Conservation (phyloP, 1,140 invertebrate species). For the Drosophila seguyi region DNA sequence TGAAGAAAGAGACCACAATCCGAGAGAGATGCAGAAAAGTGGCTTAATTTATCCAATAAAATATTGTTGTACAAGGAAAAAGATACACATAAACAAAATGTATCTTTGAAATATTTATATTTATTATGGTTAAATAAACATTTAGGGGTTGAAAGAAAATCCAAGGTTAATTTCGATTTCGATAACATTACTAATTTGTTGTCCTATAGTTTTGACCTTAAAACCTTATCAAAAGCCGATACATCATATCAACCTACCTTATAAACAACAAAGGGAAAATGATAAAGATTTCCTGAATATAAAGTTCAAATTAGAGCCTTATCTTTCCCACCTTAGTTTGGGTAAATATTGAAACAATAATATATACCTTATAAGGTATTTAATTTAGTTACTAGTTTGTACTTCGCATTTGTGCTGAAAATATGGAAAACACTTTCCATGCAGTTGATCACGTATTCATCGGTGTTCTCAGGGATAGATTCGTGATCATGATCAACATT, state of each 20-base stretch:
- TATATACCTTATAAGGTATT: neutral
- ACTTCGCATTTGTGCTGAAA: neutral
- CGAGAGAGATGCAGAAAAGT: constrained; percentile 1
- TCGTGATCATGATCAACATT: neutral
- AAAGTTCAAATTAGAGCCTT: neutral
- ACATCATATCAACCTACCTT: constrained; percentile 1
- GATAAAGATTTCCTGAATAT: neutral
- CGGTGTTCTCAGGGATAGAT: constrained; percentile 8
- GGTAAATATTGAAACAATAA: constrained; percentile 5
- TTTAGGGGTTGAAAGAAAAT: neutral
- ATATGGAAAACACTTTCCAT: constrained; percentile 31
- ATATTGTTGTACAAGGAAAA: constrained; percentile 8
- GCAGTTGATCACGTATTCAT: constrained; percentile 39
- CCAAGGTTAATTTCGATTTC: neutral
- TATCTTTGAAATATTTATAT: neutral
- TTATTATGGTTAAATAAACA: neutral
- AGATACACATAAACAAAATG: constrained; percentile 2
- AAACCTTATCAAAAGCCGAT: constrained; percentile 14
- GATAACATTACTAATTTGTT: neutral
- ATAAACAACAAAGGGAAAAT: constrained; percentile 14
- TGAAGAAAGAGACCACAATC: constrained; percentile 1
- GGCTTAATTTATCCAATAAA: constrained; percentile 5
- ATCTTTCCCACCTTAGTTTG: neutral
- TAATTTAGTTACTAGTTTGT: neutral
- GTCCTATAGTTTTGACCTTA: constrained; percentile 2